phyloP scores from a whole-genome alignment of 2,797 vertebrate species.

The Microcaecilia unicolor region DNA sequence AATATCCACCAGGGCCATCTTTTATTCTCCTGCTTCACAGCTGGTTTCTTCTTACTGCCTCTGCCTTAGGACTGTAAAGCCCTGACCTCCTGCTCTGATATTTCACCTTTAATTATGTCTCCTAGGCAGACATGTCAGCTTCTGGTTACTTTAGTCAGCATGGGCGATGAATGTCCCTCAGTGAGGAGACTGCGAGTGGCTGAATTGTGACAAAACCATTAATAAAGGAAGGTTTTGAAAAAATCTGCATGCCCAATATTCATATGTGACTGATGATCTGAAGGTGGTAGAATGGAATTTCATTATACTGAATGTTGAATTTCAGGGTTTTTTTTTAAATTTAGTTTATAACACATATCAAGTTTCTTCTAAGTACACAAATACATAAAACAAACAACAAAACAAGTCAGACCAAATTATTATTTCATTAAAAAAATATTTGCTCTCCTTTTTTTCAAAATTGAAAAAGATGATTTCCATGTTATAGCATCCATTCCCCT shows the following conservation, averaged over 20 bases:
- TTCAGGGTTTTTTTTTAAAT: too few relatives aligned
- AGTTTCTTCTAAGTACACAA: too few relatives aligned
- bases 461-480: too few relatives aligned
- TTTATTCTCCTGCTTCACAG: constrained; percentile 36
- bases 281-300: too few relatives aligned
- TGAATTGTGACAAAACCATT: constrained; percentile 7
- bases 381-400: too few relatives aligned
- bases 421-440: too few relatives aligned
- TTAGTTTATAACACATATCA: too few relatives aligned
- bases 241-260: background rate
- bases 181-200: background rate
- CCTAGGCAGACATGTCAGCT: constrained; percentile 24
- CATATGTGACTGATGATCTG: constrained; percentile 6
- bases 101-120: constrained; percentile 36
- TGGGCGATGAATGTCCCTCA: background rate
- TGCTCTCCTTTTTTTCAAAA: too few relatives aligned
- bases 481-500: too few relatives aligned
- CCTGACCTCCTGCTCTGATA: constrained; percentile 31
- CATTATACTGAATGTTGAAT: too few relatives aligned
- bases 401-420: too few relatives aligned
- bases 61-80: constrained; percentile 22
- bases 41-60: constrained; percentile 8
- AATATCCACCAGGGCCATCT: constrained; percentile 25
- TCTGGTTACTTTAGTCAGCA: background rate
- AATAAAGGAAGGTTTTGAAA: constrained; percentile 1